Evolutionary conservation across 2,888 invertebrate species (phyloP).

Genomic region (Pristionchus arcanus): DNA sequence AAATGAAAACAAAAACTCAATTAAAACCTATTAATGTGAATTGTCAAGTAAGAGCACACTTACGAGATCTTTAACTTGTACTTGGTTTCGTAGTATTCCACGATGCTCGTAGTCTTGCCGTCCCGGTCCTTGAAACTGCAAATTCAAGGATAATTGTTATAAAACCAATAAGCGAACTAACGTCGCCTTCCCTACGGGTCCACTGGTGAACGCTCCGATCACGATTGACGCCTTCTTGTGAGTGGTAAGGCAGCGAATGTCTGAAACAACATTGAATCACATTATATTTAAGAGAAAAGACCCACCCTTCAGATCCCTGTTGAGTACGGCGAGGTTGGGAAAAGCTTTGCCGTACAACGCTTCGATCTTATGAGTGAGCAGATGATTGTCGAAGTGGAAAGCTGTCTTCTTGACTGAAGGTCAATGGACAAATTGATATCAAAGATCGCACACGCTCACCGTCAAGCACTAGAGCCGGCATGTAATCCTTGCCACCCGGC

Average conservation of each 20-base stretch:
- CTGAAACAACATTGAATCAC: neutral
- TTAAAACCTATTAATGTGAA: too few species aligned
- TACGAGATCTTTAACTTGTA: neutral
- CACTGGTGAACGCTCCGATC: slow-evolving; percentile 38
- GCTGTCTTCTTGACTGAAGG: slow-evolving; percentile 55
- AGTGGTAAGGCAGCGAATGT: slow-evolving; percentile 2
- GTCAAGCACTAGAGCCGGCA: slow-evolving; percentile 8
- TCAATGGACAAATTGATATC: too few species aligned
- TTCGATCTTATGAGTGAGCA: neutral
- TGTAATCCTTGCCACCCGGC: neutral
- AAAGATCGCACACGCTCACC: neutral
- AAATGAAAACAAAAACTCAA: too few species aligned
- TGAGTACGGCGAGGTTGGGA: neutral
- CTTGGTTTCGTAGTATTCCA: neutral
- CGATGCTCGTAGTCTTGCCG: neutral
- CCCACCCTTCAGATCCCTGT: slow-evolving; percentile 21
- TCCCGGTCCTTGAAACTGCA: slow-evolving; percentile 20
- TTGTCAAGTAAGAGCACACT: neutral
- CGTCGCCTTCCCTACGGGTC: slow-evolving; percentile 31
- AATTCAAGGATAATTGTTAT: neutral
- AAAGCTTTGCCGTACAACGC: neutral
- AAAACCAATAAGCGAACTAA: neutral
- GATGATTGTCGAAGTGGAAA: slow-evolving; percentile 44
- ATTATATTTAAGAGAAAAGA: too few species aligned
- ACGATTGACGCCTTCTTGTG: slow-evolving; percentile 43